phyloP scores from a whole-genome alignment of 2,113 vertebrate species.

The Pluvialis apricaria region DNA sequence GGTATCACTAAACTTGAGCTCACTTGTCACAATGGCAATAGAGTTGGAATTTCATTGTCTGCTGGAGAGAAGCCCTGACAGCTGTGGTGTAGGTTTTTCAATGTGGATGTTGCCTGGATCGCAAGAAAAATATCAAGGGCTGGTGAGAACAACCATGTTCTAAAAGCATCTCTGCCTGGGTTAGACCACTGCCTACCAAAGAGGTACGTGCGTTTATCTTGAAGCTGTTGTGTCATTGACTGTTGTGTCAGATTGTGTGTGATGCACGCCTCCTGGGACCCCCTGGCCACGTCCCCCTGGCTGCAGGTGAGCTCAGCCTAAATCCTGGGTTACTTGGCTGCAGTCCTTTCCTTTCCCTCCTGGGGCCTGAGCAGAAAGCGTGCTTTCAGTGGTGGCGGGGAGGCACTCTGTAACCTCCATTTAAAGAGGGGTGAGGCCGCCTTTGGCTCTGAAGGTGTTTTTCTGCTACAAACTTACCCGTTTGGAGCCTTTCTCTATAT shows the following conservation, averaged over 20 bases:
- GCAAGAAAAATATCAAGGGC: conserved; percentile 51
- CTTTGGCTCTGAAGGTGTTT: neutral
- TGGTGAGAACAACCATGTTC: conserved; percentile 62
- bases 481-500: neutral
- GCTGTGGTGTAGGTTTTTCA: conserved; percentile 63
- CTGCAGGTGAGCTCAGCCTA: neutral
- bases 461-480: neutral
- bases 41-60: conserved; percentile 54
- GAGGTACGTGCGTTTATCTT: neutral
- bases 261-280: neutral
- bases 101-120: conserved; percentile 48
- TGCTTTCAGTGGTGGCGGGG: neutral
- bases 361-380: neutral
- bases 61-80: conserved; percentile 59
- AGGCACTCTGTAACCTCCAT: neutral
- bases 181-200: conserved; percentile 50
- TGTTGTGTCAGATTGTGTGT: neutral
- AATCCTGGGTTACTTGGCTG: neutral
- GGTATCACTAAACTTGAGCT: conserved; percentile 54
- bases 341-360: neutral
- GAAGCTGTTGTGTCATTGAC: conserved; percentile 19
- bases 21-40: conserved; percentile 53
- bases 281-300: neutral
- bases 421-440: neutral
- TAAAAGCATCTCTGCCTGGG: conserved; percentile 52